Conservation (phyloP, 1,140 invertebrate genomes). For the Bicyclus anynana region DNA sequence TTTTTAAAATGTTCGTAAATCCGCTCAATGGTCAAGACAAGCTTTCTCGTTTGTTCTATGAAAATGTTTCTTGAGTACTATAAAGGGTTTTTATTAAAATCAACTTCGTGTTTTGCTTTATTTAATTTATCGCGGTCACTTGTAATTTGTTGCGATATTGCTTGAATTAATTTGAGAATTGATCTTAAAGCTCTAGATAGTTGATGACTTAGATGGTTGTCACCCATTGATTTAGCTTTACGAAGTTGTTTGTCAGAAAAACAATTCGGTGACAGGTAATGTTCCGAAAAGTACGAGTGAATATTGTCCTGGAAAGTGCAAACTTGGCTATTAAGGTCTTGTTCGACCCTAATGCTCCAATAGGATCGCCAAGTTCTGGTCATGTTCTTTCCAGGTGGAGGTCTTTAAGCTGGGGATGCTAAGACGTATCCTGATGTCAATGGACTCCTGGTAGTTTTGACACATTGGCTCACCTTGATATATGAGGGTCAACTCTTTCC, state of each 20-base stretch:
- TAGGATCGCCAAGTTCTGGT: no score
- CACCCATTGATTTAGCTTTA: neutral
- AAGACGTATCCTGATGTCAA: no score
- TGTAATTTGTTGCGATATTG: neutral
- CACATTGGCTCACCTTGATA: no score
- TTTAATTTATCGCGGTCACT: neutral
- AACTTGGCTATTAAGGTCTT: no score
- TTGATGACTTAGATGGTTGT: neutral
- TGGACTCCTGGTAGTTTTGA: no score
- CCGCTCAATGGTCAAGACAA: neutral
- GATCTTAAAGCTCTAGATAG: neutral
- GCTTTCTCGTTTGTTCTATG: neutral
- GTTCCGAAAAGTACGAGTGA: no score
- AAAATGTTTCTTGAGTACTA: slow-evolving; percentile 2
- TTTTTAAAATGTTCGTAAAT: slow-evolving; percentile 1
- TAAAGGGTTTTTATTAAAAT: slow-evolving; percentile 2
- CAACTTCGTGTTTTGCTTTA: neutral
- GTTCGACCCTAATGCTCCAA: no score
- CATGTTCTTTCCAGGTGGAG: no score
- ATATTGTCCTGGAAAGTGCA: no score
- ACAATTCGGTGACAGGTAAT: no score
- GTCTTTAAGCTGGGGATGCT: no score
- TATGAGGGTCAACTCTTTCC: no score
- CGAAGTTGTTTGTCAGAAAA: neutral
- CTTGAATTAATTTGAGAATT: neutral